phyloP scores from a whole-genome alignment of 2,797 vertebrate genomes.

The Anguilla marmorata region DNA sequence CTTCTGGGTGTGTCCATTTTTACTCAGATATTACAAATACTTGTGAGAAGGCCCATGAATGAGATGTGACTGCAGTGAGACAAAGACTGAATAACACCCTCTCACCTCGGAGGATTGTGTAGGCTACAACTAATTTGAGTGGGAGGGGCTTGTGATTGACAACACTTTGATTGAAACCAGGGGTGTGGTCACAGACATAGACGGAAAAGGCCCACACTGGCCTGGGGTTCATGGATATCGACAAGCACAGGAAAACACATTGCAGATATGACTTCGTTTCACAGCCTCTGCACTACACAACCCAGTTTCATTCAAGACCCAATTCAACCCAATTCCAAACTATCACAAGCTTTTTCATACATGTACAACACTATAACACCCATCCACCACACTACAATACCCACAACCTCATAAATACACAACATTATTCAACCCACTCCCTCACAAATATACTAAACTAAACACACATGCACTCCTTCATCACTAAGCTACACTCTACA shows the following conservation, averaged over 20 bases:
- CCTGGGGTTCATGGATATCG: background rate
- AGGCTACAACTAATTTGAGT: background rate
- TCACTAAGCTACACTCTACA: background rate
- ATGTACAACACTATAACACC: background rate
- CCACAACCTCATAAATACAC: constrained; percentile 18
- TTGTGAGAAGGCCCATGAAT: background rate
- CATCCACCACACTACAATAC: background rate
- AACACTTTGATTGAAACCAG: background rate
- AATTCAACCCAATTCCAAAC: background rate
- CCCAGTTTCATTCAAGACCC: too few relatives aligned
- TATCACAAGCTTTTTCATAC: background rate
- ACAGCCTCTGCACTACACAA: background rate
- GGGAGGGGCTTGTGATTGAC: background rate
- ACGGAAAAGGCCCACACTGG: background rate
- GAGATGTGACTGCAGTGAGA: background rate
- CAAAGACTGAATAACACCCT: background rate
- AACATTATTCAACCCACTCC: constrained; percentile 30
- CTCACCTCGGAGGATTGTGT: background rate
- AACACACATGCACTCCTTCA: background rate
- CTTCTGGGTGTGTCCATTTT: background rate
- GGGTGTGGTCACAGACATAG: background rate
- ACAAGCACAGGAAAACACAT: background rate
- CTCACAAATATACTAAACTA: background rate
- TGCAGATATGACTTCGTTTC: background rate
- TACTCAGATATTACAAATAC: background rate